Percentiles rank a stretch among this genome's conserved stretches.
Evolutionary conservation across 2,888 invertebrate genomes (phyloP).

Genomic region (Dicycla oo): DNA sequence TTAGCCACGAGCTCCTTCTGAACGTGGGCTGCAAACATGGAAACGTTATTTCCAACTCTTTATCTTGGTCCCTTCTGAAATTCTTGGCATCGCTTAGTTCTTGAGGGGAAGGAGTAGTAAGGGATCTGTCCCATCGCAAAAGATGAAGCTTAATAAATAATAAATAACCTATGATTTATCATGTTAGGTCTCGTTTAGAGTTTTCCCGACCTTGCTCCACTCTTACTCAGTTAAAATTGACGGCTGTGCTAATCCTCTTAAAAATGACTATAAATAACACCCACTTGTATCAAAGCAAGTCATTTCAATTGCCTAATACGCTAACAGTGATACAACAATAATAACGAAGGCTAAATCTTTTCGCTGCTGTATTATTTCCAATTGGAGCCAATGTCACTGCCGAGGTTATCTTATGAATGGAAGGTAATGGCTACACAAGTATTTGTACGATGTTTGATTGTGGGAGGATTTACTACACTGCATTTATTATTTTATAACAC

Average conservation of each 20-base stretch:
- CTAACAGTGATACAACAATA: conserved; percentile 32
- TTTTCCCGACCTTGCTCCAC: conserved; percentile 5
- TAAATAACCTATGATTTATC: no score
- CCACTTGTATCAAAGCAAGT: conserved; percentile 29
- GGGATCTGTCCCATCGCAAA: not conserved
- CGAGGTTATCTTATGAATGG: conserved; percentile 67
- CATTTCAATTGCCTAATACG: conserved; percentile 71
- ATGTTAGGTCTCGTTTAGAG: not conserved
- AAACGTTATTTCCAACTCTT: not conserved
- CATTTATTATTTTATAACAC: no score
- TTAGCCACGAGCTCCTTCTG: no score
- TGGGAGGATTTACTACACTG: conserved; percentile 10
- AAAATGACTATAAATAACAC: conserved; percentile 32
- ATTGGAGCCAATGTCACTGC: conserved; percentile 77
- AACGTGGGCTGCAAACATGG: not conserved
- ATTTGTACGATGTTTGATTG: conserved; percentile 24
- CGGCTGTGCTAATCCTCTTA: conserved; percentile 20
- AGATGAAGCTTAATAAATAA: not conserved
- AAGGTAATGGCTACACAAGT: conserved; percentile 54
- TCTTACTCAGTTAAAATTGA: not conserved
- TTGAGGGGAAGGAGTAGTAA: no score
- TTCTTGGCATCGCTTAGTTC: not conserved
- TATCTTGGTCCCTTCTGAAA: not conserved
- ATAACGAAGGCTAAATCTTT: conserved; percentile 72
- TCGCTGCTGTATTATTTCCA: conserved; percentile 68